Evolutionary conservation across 2,888 invertebrate genomes (phyloP).

Genomic region (Odiellus spinosus): DNA sequence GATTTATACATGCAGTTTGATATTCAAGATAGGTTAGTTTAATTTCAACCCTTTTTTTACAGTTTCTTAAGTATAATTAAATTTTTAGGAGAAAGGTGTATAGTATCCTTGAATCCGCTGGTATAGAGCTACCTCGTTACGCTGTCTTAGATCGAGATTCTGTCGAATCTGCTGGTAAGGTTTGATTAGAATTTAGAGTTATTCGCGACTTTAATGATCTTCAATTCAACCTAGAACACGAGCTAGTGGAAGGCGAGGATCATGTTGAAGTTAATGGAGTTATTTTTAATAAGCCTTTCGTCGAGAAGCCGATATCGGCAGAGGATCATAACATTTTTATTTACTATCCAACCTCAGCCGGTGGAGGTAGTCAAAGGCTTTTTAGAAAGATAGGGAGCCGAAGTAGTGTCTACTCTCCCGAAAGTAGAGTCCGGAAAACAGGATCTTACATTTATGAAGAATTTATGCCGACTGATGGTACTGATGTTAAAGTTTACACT

Average conservation of each 20-base stretch:
- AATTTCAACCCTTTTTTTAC: neutral
- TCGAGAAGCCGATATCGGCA: conserved; percentile 97
- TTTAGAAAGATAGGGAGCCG: conserved; percentile 98
- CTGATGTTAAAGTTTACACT: conserved; percentile 78
- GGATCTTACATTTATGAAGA: conserved; percentile 99
- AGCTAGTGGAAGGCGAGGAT: conserved; percentile 85
- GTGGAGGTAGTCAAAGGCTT: conserved; percentile 86
- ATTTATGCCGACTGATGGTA: conserved; percentile 99
- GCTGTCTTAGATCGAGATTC: conserved; percentile 86
- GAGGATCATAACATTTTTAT: conserved; percentile 99
- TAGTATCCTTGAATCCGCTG: conserved; percentile 77
- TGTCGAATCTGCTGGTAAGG: conserved; percentile 71
- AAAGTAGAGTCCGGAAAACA: conserved; percentile 84
- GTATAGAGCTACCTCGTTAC: conserved; percentile 94
- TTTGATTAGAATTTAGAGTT: too few species aligned
- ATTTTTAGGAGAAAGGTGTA: conserved; percentile 68
- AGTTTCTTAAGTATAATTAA: neutral
- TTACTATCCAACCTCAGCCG: conserved; percentile 96
- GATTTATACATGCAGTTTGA: conserved; percentile 97
- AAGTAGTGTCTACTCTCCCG: conserved; percentile 95
- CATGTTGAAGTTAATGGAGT: conserved; percentile 92
- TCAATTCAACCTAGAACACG: conserved; percentile 71
- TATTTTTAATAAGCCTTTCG: conserved; percentile 93
- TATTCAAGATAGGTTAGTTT: conserved; percentile 52
- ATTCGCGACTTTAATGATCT: too few species aligned